Percentiles rank a stretch among this genome's conserved stretches.
Evolutionary conservation across 2,113 vertebrate genomes (phyloP).

Genomic region (Leucoraja erinaceus): DNA sequence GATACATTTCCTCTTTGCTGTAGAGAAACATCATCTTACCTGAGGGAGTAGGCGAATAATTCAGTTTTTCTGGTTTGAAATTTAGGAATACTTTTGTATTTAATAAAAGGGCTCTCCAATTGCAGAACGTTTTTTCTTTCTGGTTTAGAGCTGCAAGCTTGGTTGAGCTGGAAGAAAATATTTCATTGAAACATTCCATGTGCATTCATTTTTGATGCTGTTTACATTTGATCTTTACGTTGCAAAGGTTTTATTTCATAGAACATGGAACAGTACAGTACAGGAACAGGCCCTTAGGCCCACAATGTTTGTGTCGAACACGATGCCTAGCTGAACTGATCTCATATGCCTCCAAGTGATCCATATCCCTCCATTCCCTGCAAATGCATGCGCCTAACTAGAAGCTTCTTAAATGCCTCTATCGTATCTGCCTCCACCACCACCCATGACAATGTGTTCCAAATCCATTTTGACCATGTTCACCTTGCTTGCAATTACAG

Average conservation of each 20-base stretch:
- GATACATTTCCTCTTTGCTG: not conserved
- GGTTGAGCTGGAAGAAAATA: no score
- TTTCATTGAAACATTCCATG: not conserved
- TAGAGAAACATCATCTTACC: not conserved
- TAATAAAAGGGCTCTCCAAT: no score
- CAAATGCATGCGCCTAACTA: no score
- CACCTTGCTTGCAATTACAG: not conserved
- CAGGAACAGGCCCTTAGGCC: no score
- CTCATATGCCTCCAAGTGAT: no score
- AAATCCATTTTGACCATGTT: not conserved
- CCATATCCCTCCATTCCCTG: no score
- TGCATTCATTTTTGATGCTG: not conserved
- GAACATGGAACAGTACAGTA: no score
- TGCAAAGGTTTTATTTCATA: not conserved
- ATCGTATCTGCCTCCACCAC: no score
- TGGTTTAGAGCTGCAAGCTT: not conserved
- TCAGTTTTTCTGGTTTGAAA: not conserved
- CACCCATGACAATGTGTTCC: no score
- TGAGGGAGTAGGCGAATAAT: not conserved
- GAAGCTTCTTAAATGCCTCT: no score
- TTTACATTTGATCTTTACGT: not conserved
- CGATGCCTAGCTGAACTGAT: no score
- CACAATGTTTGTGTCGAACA: no score
- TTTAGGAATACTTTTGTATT: not conserved
- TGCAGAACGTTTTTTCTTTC: not conserved